Conservation (phyloP, 1,140 invertebrate species). For the Homarus americanus region DNA sequence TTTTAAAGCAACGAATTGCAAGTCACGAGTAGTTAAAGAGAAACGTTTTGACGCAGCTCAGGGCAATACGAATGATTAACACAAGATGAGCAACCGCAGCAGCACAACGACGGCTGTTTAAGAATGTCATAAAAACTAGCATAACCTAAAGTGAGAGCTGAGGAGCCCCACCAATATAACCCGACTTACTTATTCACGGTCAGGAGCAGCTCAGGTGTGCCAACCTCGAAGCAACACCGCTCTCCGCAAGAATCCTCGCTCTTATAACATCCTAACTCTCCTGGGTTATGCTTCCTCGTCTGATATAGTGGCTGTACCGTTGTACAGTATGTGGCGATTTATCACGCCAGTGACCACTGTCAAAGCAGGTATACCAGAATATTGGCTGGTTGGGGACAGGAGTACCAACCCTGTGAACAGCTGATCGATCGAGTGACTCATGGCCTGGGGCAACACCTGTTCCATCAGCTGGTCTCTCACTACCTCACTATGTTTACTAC, state of each 20-base stretch:
- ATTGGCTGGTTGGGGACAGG: not conserved
- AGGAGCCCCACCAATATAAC: not conserved
- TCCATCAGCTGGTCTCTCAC: not conserved
- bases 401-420: not conserved
- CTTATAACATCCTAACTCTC: not conserved
- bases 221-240: not conserved
- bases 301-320: not conserved
- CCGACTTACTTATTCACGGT: not conserved
- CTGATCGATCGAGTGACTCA: constrained; percentile 2
- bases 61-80: too few species aligned
- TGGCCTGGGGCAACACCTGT: not conserved
- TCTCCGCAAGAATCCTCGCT: not conserved
- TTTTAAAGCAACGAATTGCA: too few species aligned
- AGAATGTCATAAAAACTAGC: not conserved
- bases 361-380: not conserved
- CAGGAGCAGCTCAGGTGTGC: not conserved
- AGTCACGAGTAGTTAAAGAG: too few species aligned
- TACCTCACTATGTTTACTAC: not conserved
- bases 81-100: too few species aligned
- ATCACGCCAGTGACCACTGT: not conserved
- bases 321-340: not conserved
- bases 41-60: too few species aligned
- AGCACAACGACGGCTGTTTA: not conserved
- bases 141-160: not conserved
- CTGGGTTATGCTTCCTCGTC: not conserved